Evolutionary conservation across 2,888 invertebrate genomes (phyloP), one percentile per base, ranked within the genome.

Genomic region (Drosophila paracracens): DNA sequence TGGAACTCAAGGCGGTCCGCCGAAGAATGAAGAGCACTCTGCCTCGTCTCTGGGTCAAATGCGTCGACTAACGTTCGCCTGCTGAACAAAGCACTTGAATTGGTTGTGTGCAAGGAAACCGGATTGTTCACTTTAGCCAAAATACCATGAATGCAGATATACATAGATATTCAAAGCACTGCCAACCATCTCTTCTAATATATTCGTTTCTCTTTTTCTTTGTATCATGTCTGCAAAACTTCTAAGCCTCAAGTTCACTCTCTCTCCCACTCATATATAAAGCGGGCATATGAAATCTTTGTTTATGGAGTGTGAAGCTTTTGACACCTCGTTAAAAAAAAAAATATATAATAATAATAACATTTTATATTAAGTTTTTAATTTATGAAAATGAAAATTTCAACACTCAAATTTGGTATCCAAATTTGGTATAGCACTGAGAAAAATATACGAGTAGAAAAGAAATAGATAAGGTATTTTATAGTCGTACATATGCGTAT

Each of bases 11-110:
- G 70, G 56, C 63, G 40, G 52, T 59, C 67, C 62, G 54, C 53
- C 40, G 57, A 57, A 43, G 63, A 61, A 40, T 62, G 75, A 50
- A 62, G 65, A 75, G 65, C 70, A 64, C 60, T 68, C 67, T 40
- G 63, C 46, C 46, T 72, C 72, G 57, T 72, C 81, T 76, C 68
- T 78, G 77, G 81, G 77, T 80, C 81, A 80, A 78, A 80, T 71
- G 72, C 64, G 64, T 64, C 73, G 73, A 77, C 76, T 76, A 77
- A 56, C 59, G 61, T 59, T 62, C 25, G 71, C 31, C 61, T 53
- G 60, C 53, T 79, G 80, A 74, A 77, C 80, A 76, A 80, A 72
- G 72, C 76, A 18, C 38, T 54, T 54, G 46, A 65, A 50, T 43
- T 60, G 59, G 46, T 18, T 63, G 74, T 58, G 67, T 67, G 66